Evolutionary conservation across 2,888 invertebrate genomes (phyloP), one percentile per base, ranked within the genome.

Genomic region (Papilio protenor): DNA sequence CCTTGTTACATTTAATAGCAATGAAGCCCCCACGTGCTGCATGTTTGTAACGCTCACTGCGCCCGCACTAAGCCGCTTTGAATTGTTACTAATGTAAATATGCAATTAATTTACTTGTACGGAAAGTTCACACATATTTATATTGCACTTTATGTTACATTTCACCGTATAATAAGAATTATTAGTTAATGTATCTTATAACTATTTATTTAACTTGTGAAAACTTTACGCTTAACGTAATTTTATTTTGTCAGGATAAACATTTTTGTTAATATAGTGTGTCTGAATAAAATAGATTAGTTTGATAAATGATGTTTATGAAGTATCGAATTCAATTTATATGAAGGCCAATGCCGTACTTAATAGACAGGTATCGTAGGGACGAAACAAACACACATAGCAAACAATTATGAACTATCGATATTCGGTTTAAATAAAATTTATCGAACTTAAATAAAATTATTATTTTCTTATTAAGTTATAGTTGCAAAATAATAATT

Each of bases 51-150:
- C 70, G 70, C 49, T 71, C 70, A n/a, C 49, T 23, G 70, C 16
- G 47, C 49, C 16, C 23, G 23, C 70, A 71, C 70, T 49, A 49
- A 49, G 70, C 23, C 70, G 49, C 70, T 71, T 47, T 23, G 45
- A 71, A 23, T 49, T 71, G 70, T 49, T 71, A 23, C 14, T 49
- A 18, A 70, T 47, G 23, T 71, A 49, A 23, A 71, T 71, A 49
- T 71, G 70, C 23, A 71, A 71, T 71, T 71, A 5, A 71, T 71
- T 71, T 71, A 71, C 23, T 3, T 70, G 21, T 23, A 47, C 14
- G 10, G 10, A 47, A 47, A 21, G 16, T 70, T 23, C 47, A 47
- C 47, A 70, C 6, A 23, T 47, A n/a, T 47, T 69, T 47, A 47
- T 23, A 21, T 23, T 21, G 47, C 47, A 21, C 21, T 21, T 45